phyloP scores from a whole-genome alignment of 2,888 invertebrate genomes.

The Zelleria hepariella region DNA sequence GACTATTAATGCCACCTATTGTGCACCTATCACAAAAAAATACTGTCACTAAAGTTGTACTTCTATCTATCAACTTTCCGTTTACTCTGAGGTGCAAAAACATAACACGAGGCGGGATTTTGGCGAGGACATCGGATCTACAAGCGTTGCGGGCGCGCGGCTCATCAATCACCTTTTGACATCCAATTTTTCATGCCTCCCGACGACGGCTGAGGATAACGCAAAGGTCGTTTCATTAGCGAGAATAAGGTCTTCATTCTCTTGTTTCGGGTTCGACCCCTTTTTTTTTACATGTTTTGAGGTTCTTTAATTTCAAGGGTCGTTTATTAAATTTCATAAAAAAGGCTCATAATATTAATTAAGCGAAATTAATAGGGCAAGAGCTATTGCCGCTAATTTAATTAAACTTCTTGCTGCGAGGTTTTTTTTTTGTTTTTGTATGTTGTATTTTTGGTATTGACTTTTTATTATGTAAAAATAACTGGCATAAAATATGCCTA shows the following conservation, averaged over 20 bases:
- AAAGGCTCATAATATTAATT: not conserved
- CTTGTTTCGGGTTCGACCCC: not conserved
- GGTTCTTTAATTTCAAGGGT: not conserved
- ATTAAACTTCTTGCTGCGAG: too few relatives aligned
- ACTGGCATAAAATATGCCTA: too few relatives aligned
- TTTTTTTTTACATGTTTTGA: not conserved
- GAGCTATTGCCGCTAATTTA: not conserved
- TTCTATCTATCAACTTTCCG: not conserved
- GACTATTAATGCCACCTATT: too few relatives aligned
- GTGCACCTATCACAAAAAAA: too few relatives aligned
- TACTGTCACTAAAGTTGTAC: too few relatives aligned
- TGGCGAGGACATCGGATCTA: not conserved
- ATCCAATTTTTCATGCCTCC: slow-evolving; percentile 36
- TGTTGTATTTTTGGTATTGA: too few relatives aligned
- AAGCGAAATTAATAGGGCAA: not conserved
- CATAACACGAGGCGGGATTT: not conserved
- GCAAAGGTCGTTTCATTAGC: not conserved
- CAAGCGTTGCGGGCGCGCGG: slow-evolving; percentile 12
- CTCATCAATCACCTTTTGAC: slow-evolving; percentile 45
- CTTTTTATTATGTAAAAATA: too few relatives aligned
- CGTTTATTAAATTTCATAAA: not conserved
- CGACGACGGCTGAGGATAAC: slow-evolving; percentile 13
- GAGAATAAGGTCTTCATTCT: not conserved
- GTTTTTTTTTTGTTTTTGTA: too few relatives aligned
- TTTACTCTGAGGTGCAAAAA: not conserved